Evolutionary conservation across 1,140 invertebrate species (phyloP).

Genomic region (Sesamia nonagrioides): DNA sequence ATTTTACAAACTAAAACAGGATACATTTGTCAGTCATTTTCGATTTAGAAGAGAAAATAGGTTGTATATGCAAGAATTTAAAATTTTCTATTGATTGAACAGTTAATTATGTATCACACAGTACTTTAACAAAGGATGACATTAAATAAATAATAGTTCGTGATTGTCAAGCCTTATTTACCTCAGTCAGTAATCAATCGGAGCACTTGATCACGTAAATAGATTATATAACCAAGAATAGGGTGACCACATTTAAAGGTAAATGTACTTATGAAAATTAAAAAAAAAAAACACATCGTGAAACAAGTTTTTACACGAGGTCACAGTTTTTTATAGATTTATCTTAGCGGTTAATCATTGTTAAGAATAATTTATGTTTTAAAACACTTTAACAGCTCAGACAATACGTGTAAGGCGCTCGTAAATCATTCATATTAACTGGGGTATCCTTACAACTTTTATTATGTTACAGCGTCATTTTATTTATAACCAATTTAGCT

Average conservation of each 20-base stretch:
- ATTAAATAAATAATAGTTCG: neutral
- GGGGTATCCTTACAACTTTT: conserved; percentile 52
- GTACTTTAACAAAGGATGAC: neutral
- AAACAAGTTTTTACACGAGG: conserved; percentile 59
- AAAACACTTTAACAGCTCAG: conserved; percentile 59
- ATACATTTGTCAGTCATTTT: no score
- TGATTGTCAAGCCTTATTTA: neutral
- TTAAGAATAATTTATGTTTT: conserved; percentile 65
- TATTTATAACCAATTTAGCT: conserved; percentile 44
- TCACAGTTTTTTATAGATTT: conserved; percentile 65
- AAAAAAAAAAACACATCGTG: conserved; percentile 47
- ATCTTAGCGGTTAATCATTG: conserved; percentile 67
- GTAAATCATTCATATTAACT: conserved; percentile 66
- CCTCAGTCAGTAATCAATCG: neutral
- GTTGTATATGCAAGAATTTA: neutral
- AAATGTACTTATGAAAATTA: conserved; percentile 39
- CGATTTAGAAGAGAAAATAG: neutral
- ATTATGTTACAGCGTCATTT: conserved; percentile 43
- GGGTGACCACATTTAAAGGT: conserved; percentile 31
- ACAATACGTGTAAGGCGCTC: conserved; percentile 36
- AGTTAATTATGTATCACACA: neutral
- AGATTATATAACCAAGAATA: conserved; percentile 38
- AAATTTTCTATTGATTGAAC: neutral
- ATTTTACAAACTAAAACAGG: no score
- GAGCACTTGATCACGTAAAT: conserved; percentile 5